phyloP scores from a whole-genome alignment of 2,888 invertebrate species.

The Drosophila rubida region DNA sequence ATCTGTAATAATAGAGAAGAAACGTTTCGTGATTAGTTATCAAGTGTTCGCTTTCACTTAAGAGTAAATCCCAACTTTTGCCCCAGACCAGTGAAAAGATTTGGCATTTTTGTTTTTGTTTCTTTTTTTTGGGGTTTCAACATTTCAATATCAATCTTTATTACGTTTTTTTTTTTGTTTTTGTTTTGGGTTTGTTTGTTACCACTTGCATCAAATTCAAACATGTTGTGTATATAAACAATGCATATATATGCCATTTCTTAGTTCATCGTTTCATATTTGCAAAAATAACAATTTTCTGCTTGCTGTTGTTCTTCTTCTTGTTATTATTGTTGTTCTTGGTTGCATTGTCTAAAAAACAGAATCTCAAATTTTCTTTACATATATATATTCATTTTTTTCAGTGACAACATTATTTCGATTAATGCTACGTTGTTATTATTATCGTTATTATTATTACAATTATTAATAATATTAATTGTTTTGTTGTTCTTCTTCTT shows the following conservation, averaged over 20 bases:
- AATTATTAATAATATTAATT: conserved; percentile 74
- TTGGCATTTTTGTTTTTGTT: conserved; percentile 37
- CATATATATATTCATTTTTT: conserved; percentile 35
- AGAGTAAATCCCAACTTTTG: background rate
- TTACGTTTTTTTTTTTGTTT: conserved; percentile 69
- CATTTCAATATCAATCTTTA: conserved; percentile 83
- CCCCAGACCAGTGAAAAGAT: conserved; percentile 34
- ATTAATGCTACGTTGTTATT: conserved; percentile 62
- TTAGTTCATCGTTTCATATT: conserved; percentile 44
- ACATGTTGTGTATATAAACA: conserved; percentile 81
- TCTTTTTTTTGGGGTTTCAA: conserved; percentile 77
- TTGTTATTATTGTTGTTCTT: conserved; percentile 38
- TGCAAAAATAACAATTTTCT: conserved; percentile 73
- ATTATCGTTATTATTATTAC: conserved; percentile 57
- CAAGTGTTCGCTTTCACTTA: background rate
- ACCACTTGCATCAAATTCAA: conserved; percentile 78
- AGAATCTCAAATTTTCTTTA: conserved; percentile 73
- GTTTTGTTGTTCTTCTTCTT: conserved; percentile 49
- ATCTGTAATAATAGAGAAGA: conserved; percentile 46
- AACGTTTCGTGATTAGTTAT: conserved; percentile 26
- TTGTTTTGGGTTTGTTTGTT: conserved; percentile 61
- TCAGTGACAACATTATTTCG: conserved; percentile 56
- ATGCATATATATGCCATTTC: conserved; percentile 57
- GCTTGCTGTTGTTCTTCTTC: conserved; percentile 35
- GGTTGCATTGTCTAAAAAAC: conserved; percentile 58